Evolutionary conservation across 2,113 vertebrate genomes (phyloP), one percentile per base, ranked within the genome.

Genomic region (Raja brachyura): DNA sequence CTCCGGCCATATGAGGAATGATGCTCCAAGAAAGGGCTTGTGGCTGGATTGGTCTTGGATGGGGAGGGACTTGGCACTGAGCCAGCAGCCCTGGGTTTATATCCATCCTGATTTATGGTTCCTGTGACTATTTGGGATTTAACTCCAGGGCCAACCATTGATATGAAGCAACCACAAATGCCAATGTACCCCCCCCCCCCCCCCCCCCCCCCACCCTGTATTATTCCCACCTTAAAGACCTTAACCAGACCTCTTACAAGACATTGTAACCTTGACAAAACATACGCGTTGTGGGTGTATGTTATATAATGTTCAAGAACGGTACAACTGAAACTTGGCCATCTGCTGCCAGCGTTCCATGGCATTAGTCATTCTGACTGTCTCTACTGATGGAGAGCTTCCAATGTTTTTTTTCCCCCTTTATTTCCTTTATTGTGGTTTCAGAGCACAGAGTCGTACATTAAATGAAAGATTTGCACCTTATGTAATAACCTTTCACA

Each of bases 301-400:
- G 6, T n/a, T 20, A 39, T 70, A 59, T 70, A 39, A 25, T 92
- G 20, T 11, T 48, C 63, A 48, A 74, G 22, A 96, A 95, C 95
- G 20, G 70, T 93, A 95, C 95, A 93, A 93, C 95, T 97, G 96
- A 97, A 97, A 97, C 96, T 94, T 95, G 96, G 97, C 94, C 94
- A 93, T 94, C 90, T 59, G 93, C 88, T 94, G 73, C 95, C 96
- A 20, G 95, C 95, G 96, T 95, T 94, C 94, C 95, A 96, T 95
- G 94, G 95, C 95, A 94, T 96, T 97, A 96, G 96, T 96, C 96
- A 95, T 95, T 96, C 95, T 70, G 66, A 92, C 25, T 48, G 59
- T 86, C 68, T 54, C 90, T 92, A 66, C 66, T 20, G 3, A 73
- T 73, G 68, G 68, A 92, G 25, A 48, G 33, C 20, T 92, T 48